These are phyloP conservation scores for Neosilurus mollespiculum DNA, from an alignment of 2,797 vertebrate species.

Conservation along the genomic window DNA sequence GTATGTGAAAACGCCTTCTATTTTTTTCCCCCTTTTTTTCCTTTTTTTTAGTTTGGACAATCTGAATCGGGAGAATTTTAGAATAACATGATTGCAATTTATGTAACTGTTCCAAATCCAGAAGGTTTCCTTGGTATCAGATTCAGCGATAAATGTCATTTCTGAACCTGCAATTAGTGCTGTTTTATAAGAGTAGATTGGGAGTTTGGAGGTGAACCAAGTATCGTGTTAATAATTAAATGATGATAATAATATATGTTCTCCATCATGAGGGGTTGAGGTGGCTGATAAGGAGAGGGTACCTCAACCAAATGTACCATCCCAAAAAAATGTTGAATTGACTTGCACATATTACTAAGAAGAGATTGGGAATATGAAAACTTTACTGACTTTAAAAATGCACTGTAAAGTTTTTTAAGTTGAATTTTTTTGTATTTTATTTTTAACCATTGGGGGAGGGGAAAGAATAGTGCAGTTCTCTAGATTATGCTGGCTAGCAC, in stretches of 20 bases:
- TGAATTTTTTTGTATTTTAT: too few relatives aligned
- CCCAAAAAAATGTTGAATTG: not conserved
- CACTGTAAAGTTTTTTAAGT: not conserved
- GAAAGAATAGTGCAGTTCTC: not conserved
- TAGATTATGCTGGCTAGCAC: not conserved
- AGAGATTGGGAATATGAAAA: not conserved
- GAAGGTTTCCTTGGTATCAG: constrained; percentile 3
- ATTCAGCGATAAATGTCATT: constrained; percentile 10
- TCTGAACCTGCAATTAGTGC: not conserved
- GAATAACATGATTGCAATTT: not conserved
- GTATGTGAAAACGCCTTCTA: too few relatives aligned
- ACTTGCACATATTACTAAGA: not conserved
- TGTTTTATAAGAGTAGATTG: not conserved
- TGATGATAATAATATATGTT: too few relatives aligned
- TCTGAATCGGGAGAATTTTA: not conserved
- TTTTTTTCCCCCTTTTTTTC: too few relatives aligned
- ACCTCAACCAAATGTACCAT: not conserved
- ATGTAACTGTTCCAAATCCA: not conserved
- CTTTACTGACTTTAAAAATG: not conserved
- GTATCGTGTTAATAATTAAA: not conserved
- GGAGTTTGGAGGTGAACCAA: not conserved
- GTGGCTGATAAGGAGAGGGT: not conserved
- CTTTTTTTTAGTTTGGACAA: not conserved
- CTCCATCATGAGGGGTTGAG: too few relatives aligned
- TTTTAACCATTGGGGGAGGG: not conserved